Evolutionary conservation across 2,888 invertebrate species (phyloP).

Genomic region (Liodrosophila aerea): DNA sequence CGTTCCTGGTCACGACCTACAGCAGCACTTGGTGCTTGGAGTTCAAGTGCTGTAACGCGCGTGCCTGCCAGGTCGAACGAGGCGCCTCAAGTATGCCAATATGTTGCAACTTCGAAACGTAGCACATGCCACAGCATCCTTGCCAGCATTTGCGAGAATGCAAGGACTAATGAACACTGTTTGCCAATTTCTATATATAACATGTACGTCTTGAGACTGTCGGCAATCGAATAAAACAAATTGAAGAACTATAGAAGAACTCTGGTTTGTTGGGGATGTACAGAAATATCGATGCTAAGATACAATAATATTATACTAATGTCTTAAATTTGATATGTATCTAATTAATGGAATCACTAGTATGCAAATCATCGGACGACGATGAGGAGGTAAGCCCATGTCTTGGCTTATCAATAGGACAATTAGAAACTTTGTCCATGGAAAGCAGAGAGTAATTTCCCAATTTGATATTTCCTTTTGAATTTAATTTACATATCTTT

Average conservation of each 20-base stretch:
- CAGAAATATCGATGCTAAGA: too few relatives aligned
- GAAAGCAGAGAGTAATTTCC: too few relatives aligned
- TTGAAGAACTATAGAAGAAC: neutral
- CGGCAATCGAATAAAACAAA: conserved; percentile 18
- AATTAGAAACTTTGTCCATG: too few relatives aligned
- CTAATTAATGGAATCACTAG: too few relatives aligned
- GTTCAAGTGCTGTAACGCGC: conserved; percentile 71
- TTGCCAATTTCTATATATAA: conserved; percentile 23
- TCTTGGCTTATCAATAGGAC: too few relatives aligned
- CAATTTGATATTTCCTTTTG: too few relatives aligned
- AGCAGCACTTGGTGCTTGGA: conserved; percentile 57
- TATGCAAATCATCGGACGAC: too few relatives aligned
- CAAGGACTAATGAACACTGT: neutral
- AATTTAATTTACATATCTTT: too few relatives aligned
- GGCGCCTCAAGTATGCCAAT: conserved; percentile 67
- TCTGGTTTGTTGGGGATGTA: too few relatives aligned
- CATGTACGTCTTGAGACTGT: conserved; percentile 28
- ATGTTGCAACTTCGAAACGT: conserved; percentile 68
- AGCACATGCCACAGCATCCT: conserved; percentile 62
- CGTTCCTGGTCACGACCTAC: conserved; percentile 25
- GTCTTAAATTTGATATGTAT: too few relatives aligned
- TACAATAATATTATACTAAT: too few relatives aligned
- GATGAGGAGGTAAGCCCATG: too few relatives aligned
- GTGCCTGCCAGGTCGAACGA: conserved; percentile 47
- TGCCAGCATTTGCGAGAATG: conserved; percentile 20